Percentiles rank a stretch among this genome's conserved stretches.
These are phyloP conservation scores for Hypocryptadius cinnamomeus DNA, from an alignment of 2,113 vertebrate species.

Conservation along the genomic window DNA sequence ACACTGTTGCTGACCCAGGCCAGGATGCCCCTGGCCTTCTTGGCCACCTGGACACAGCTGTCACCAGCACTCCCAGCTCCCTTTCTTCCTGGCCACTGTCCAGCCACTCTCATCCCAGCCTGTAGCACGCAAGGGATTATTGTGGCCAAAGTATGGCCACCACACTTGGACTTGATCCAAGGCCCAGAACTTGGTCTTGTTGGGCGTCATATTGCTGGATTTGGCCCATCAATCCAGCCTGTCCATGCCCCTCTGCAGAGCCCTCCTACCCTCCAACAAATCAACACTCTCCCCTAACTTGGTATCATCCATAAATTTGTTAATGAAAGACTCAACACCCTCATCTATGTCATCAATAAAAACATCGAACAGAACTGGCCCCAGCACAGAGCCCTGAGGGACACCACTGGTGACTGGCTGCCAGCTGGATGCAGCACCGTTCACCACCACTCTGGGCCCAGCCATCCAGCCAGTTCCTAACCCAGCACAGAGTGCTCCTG, in stretches of 20 bases:
- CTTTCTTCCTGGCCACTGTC: not conserved
- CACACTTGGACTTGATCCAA: not conserved
- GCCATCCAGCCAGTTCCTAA: not conserved
- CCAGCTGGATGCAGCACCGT: not conserved
- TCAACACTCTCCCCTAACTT: rapidly evolving
- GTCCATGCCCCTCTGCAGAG: not conserved
- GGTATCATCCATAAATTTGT: too few relatives aligned
- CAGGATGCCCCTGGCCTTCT: not conserved
- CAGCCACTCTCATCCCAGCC: not conserved
- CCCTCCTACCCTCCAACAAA: not conserved
- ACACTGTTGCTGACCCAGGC: rapidly evolving
- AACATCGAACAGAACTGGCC: not conserved
- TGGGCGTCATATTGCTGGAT: not conserved
- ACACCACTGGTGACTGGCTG: not conserved
- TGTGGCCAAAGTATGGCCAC: not conserved
- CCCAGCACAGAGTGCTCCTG: not conserved
- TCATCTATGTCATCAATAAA: not conserved
- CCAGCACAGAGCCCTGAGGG: not conserved
- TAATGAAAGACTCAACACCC: too few relatives aligned
- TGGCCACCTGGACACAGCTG: not conserved
- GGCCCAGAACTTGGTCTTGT: not conserved
- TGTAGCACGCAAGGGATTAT: rapidly evolving
- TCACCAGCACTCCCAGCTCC: not conserved
- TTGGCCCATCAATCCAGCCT: not conserved
- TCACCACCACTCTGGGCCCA: rapidly evolving